phyloP scores from a whole-genome alignment of 2,888 invertebrate species.

The Troilus luridus region DNA sequence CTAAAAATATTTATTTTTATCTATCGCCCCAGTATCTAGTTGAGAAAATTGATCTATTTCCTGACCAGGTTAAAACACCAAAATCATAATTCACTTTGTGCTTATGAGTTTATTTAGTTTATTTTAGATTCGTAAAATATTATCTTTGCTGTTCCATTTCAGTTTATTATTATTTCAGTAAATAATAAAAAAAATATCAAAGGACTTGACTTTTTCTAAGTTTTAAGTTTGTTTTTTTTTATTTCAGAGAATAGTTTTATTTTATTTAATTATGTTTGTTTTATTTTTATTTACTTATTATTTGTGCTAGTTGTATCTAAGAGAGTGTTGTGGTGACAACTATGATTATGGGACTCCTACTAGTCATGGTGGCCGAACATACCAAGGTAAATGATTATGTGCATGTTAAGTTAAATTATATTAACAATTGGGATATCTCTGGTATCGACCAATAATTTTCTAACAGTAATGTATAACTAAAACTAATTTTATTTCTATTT shows the following conservation, averaged over 20 bases:
- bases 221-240: background rate
- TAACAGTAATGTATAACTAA: background rate
- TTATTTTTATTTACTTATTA: conserved; percentile 52
- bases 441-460: background rate
- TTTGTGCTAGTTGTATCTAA: conserved; percentile 62
- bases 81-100: too few relatives aligned
- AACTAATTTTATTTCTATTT: background rate
- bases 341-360: conserved; percentile 55
- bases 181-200: too few relatives aligned
- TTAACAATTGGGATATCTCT: background rate
- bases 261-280: conserved; percentile 20
- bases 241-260: conserved; percentile 43
- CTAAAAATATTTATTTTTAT: too few relatives aligned
- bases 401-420: background rate
- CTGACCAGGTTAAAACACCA: too few relatives aligned
- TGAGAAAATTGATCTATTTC: too few relatives aligned
- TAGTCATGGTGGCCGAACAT: conserved; percentile 55
- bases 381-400: conserved; percentile 51
- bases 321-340: conserved; percentile 85
- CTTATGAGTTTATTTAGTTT: too few relatives aligned
- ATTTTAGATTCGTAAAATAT: too few relatives aligned
- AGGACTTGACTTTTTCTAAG: background rate
- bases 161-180: too few relatives aligned
- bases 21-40: too few relatives aligned
- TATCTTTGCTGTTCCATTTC: too few relatives aligned